phyloP scores from a whole-genome alignment of 2,113 vertebrate genomes.

The Phalacrocorax brasilianus region DNA sequence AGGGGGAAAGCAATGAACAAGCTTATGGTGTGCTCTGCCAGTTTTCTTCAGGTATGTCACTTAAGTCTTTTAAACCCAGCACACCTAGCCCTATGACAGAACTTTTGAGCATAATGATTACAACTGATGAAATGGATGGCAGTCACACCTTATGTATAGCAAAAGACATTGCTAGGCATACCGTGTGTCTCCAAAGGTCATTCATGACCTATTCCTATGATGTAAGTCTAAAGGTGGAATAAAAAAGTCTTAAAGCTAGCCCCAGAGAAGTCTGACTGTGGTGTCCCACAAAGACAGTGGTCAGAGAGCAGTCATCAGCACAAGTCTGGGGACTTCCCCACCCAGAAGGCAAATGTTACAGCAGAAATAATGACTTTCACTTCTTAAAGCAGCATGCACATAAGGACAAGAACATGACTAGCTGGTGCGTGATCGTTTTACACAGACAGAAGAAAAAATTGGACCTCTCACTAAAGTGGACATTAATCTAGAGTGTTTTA shows the following conservation, averaged over 20 bases:
- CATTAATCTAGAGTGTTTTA: not conserved
- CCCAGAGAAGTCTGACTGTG: not conserved
- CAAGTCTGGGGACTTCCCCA: not conserved
- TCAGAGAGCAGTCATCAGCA: not conserved
- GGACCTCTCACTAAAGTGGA: not conserved
- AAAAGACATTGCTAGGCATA: not conserved
- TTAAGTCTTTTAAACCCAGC: not conserved
- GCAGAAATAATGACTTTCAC: conserved; percentile 21
- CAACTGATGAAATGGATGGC: not conserved
- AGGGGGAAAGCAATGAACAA: not conserved
- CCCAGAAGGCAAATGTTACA: not conserved
- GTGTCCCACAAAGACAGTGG: not conserved
- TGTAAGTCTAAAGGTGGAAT: not conserved
- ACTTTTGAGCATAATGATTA: not conserved
- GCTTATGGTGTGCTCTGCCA: not conserved
- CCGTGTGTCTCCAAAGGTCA: not conserved
- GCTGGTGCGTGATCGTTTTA: not conserved
- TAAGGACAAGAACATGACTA: not conserved
- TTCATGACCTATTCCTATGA: not conserved
- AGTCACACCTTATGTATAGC: not conserved
- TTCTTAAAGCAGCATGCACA: not conserved
- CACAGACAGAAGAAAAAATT: not conserved
- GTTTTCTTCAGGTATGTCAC: not conserved
- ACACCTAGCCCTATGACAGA: conserved; percentile 2
- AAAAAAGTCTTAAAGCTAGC: not conserved